These are phyloP conservation scores for Criorhina ranunculi DNA, from an alignment of 2,888 invertebrate genomes.

Conservation along the genomic window DNA sequence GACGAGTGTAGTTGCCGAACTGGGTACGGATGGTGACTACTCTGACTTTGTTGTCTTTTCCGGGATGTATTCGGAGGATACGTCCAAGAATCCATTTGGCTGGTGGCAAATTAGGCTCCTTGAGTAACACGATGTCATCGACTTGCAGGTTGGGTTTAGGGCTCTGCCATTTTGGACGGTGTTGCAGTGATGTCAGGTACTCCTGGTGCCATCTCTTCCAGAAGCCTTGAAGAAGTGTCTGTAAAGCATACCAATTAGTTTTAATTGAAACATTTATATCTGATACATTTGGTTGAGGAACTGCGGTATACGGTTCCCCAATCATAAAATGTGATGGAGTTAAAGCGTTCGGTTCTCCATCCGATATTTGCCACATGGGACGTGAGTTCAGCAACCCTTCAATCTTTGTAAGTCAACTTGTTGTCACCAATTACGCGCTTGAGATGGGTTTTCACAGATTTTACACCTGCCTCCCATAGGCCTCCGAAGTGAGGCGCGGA, in stretches of 20 bases:
- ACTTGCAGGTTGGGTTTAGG: not conserved
- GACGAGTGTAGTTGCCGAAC: not conserved
- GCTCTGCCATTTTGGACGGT: constrained; percentile 40
- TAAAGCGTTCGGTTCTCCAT: constrained; percentile 3
- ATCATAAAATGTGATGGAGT: constrained; percentile 21
- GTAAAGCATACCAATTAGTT: constrained; percentile 13
- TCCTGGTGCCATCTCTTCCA: constrained; percentile 40
- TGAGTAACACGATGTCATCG: constrained; percentile 10
- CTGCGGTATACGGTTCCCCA: not conserved
- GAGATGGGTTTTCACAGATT: constrained; percentile 57
- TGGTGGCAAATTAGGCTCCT: constrained; percentile 27
- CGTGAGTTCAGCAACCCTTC: constrained; percentile 60
- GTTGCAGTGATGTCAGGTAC: constrained; percentile 36
- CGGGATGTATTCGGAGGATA: not conserved
- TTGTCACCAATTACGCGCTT: constrained; percentile 25
- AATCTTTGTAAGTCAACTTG: constrained; percentile 27
- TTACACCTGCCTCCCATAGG: constrained; percentile 57
- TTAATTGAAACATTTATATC: not conserved
- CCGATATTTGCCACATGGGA: constrained; percentile 15
- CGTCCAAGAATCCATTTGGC: constrained; percentile 11
- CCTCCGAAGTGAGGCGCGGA: constrained; percentile 58
- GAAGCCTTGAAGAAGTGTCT: constrained; percentile 11
- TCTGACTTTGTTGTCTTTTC: not conserved
- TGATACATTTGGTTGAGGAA: constrained; percentile 1
- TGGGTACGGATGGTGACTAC: constrained; percentile 6